Evolutionary conservation across 2,888 invertebrate genomes (phyloP).

Genomic region (Epinotia ramella): DNA sequence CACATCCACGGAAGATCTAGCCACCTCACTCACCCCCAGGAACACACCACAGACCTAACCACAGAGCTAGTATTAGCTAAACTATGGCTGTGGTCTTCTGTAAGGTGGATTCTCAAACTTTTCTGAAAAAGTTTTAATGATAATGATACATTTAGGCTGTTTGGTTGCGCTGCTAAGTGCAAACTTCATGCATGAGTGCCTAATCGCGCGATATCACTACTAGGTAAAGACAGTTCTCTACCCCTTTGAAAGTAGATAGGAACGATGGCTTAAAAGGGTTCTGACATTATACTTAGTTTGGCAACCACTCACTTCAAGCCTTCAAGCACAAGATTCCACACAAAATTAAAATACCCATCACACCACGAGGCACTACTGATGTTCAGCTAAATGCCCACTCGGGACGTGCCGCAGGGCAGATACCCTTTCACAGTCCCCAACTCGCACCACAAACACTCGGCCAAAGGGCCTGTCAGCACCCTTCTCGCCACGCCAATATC

Average conservation of each 20-base stretch:
- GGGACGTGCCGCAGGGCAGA: slow-evolving; percentile 25
- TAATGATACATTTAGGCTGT: too few relatives aligned
- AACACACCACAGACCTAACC: too few relatives aligned
- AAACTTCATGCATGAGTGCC: too few relatives aligned
- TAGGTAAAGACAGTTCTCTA: neutral
- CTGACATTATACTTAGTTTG: slow-evolving; percentile 4
- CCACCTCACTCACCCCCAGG: too few relatives aligned
- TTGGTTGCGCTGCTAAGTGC: too few relatives aligned
- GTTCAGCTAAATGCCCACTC: slow-evolving; percentile 29
- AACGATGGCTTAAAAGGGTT: neutral
- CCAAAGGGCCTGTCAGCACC: neutral
- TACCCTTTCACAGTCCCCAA: slow-evolving; percentile 49
- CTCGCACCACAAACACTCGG: slow-evolving; percentile 19
- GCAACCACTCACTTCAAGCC: neutral
- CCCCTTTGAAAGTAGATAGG: neutral
- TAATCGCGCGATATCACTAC: neutral
- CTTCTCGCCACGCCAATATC: neutral
- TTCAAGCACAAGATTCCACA: neutral
- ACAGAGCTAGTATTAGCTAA: too few relatives aligned
- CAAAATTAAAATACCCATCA: slow-evolving; percentile 15
- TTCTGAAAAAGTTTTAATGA: too few relatives aligned
- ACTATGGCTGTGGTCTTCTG: too few relatives aligned
- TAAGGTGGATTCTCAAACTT: too few relatives aligned
- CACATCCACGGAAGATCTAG: too few relatives aligned
- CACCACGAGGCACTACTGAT: slow-evolving; percentile 8